Conservation (phyloP, 37 sponge, comb jelly and placozoan genomes). For the Agelas oroides region DNA sequence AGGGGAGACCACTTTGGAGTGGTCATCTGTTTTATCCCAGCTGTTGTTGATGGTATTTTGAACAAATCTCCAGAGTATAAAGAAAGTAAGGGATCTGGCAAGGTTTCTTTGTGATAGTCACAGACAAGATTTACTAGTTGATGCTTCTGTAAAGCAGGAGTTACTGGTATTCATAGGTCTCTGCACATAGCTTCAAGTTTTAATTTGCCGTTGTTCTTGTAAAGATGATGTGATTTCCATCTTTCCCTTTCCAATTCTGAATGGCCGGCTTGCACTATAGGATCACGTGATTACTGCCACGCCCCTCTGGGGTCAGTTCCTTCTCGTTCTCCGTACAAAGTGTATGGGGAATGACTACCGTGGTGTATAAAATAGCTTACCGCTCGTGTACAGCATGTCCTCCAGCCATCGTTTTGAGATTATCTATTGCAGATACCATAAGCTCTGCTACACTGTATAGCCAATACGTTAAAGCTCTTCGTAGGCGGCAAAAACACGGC, state of each 20-base stretch:
- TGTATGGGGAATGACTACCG: too few species aligned
- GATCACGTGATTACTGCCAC: too few species aligned
- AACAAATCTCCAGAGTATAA: background rate
- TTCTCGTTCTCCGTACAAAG: too few species aligned
- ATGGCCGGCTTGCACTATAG: too few species aligned
- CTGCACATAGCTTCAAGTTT: background rate
- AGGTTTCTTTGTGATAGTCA: background rate
- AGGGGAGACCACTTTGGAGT: background rate
- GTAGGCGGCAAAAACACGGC: too few species aligned
- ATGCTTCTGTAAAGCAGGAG: background rate
- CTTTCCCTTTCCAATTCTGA: slow-evolving; percentile 8
- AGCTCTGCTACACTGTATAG: too few species aligned
- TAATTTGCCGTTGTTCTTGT: background rate
- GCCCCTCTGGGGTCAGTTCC: too few species aligned
- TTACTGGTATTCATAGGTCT: background rate
- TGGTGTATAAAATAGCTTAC: too few species aligned
- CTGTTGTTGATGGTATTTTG: background rate
- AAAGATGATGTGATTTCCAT: slow-evolving; percentile 16
- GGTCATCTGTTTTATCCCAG: background rate
- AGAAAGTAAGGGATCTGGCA: background rate
- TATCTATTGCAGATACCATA: too few species aligned
- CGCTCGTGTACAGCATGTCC: too few species aligned
- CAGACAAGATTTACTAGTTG: background rate
- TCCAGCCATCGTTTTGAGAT: too few species aligned
- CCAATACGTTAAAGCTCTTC: too few species aligned